phyloP scores from a whole-genome alignment of 2,113 vertebrate genomes.

The Oryzias curvinotus region DNA sequence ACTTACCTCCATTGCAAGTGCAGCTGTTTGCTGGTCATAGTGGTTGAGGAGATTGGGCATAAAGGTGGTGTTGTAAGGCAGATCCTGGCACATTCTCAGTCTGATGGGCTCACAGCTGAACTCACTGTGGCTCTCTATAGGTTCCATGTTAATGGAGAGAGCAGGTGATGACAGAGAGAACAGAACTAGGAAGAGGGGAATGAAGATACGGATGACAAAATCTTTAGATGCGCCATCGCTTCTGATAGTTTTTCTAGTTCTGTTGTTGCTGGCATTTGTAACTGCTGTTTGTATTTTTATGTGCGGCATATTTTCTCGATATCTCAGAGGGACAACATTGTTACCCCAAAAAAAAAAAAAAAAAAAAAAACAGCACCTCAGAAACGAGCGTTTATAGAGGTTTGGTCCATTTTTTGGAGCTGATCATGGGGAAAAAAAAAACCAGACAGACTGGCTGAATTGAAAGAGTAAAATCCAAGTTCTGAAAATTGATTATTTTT shows the following conservation, averaged over 20 bases:
- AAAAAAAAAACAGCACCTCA: not conserved
- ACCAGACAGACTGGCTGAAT: constrained; percentile 3
- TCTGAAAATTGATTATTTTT: constrained; percentile 14
- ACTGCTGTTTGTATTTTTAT: constrained; percentile 30
- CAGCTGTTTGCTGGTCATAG: constrained; percentile 97
- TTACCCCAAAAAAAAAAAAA: constrained; percentile 14
- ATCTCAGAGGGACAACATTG: constrained; percentile 25
- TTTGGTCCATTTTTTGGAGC: constrained; percentile 20
- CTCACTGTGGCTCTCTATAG: constrained; percentile 84
- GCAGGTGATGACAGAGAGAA: constrained; percentile 50
- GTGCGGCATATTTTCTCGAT: constrained; percentile 35
- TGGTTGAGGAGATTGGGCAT: constrained; percentile 99
- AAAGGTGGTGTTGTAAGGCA: constrained; percentile 96
- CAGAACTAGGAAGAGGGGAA: constrained; percentile 47
- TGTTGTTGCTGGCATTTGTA: constrained; percentile 25
- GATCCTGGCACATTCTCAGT: constrained; percentile 96
- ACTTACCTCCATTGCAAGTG: constrained; percentile 96
- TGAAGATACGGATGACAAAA: constrained; percentile 16
- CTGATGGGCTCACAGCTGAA: constrained; percentile 96
- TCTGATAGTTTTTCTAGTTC: constrained; percentile 16
- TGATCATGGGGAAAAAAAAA: constrained; percentile 3
- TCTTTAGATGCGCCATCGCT: constrained; percentile 6
- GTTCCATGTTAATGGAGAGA: constrained; percentile 68
- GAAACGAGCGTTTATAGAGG: constrained; percentile 7
- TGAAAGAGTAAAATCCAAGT: not conserved